Evolutionary conservation across 2,797 vertebrate genomes (phyloP).

Genomic region (Fratercula arctica): DNA sequence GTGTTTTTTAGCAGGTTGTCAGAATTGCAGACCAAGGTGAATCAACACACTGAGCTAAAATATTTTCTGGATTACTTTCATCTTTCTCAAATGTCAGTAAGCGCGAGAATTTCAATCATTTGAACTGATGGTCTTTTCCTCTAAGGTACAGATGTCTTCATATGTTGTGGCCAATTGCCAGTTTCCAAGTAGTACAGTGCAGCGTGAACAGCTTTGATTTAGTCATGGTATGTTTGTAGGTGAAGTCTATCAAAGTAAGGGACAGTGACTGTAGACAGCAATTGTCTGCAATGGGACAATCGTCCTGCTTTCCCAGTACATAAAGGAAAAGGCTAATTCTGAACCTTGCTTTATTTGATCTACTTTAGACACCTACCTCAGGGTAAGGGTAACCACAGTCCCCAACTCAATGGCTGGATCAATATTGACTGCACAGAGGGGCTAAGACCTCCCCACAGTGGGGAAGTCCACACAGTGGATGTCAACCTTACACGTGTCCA

Average conservation of each 20-base stretch:
- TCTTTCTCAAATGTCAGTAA: not conserved
- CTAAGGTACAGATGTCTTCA: not conserved
- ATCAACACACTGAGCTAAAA: not conserved
- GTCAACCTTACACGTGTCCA: not conserved
- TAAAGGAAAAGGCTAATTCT: not conserved
- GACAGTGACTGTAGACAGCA: not conserved
- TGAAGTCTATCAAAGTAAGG: not conserved
- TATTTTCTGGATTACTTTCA: not conserved
- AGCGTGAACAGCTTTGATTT: not conserved
- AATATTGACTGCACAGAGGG: not conserved
- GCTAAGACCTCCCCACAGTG: not conserved
- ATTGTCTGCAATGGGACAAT: not conserved
- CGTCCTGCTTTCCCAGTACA: not conserved
- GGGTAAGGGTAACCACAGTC: not conserved
- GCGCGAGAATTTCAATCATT: not conserved
- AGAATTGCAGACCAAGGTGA: not conserved
- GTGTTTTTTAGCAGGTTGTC: not conserved
- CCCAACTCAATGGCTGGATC: not conserved
- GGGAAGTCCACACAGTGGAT: not conserved
- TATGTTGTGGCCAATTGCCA: too few species aligned
- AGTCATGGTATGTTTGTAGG: not conserved
- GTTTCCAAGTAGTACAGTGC: not conserved
- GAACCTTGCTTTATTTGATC: not conserved
- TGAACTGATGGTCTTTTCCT: not conserved
- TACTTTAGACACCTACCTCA: not conserved